Percentiles rank a stretch among this genome's conserved stretches.
Evolutionary conservation across 2,113 vertebrate genomes (phyloP).

Genomic region (Cyprinodon tularosa): DNA sequence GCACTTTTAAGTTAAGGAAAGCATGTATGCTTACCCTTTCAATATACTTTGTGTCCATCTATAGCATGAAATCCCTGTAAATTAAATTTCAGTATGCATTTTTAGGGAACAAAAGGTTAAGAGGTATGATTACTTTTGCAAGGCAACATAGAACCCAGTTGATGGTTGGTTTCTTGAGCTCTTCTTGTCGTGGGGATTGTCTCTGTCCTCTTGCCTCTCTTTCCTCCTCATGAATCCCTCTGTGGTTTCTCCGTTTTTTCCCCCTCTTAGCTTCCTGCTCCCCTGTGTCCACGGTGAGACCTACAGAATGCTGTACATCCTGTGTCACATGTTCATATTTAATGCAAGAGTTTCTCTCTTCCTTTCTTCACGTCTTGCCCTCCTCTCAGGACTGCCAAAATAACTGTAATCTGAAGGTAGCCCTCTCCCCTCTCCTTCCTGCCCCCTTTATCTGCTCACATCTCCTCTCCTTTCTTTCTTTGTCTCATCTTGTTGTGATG

Average conservation of each 20-base stretch:
- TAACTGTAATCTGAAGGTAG: conserved; percentile 84
- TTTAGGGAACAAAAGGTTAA: too few species aligned
- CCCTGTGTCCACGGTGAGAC: conserved; percentile 57
- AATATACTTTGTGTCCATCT: too few species aligned
- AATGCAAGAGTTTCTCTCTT: conserved; percentile 73
- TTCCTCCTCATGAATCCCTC: conserved; percentile 38
- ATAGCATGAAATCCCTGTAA: too few species aligned
- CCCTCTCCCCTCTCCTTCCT: conserved; percentile 39
- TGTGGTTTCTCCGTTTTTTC: conserved; percentile 45
- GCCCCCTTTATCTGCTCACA: conserved; percentile 25
- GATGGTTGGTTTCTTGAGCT: conserved; percentile 7
- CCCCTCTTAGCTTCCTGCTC: conserved; percentile 36
- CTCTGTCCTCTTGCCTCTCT: conserved; percentile 13
- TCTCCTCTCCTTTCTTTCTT: not conserved
- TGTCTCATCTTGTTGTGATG: conserved; percentile 31
- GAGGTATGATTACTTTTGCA: too few species aligned
- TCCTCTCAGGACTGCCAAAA: conserved; percentile 81
- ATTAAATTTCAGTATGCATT: too few species aligned
- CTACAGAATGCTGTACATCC: conserved; percentile 52
- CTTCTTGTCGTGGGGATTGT: conserved; percentile 7
- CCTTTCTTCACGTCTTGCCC: conserved; percentile 66
- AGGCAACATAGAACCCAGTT: not conserved
- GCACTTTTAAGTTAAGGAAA: too few species aligned
- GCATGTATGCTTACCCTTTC: too few species aligned
- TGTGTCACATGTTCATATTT: conserved; percentile 61